Percentiles rank a stretch among this genome's conserved stretches.
phyloP scores from a whole-genome alignment of 2,113 vertebrate species.

The Coracopsis vasa region DNA sequence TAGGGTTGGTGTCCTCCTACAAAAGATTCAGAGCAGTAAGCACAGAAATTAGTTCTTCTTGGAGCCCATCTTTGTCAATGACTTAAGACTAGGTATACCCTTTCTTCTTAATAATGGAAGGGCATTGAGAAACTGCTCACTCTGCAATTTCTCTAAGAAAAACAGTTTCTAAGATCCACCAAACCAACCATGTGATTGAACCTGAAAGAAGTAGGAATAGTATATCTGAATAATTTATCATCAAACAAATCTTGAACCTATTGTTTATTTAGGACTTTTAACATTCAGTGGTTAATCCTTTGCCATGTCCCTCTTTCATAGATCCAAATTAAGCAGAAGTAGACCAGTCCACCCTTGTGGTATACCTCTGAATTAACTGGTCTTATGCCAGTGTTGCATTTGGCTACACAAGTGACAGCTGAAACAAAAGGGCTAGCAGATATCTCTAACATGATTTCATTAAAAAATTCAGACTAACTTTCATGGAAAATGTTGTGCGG shows the following conservation, averaged over 20 bases:
- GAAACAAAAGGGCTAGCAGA: neutral
- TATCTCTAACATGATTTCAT: neutral
- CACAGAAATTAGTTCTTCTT: neutral
- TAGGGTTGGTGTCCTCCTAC: neutral
- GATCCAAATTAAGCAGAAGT: neutral
- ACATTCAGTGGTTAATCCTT: neutral
- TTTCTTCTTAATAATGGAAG: neutral
- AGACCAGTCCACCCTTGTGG: neutral
- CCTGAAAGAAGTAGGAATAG: neutral
- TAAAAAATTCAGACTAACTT: neutral
- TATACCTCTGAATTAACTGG: neutral
- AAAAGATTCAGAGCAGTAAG: neutral
- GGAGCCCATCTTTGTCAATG: neutral
- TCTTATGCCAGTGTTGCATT: neutral
- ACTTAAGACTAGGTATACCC: neutral
- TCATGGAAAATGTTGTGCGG: neutral
- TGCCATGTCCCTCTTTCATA: neutral
- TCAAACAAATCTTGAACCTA: neutral
- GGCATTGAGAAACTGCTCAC: neutral
- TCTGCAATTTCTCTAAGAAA: neutral
- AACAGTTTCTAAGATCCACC: neutral
- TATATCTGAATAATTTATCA: neutral
- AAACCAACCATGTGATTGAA: neutral
- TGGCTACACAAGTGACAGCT: neutral
- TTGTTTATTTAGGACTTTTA: neutral